Percentiles rank a stretch among this genome's conserved stretches.
phyloP scores from a whole-genome alignment of 2,888 invertebrate species.

The Octonoba sinensis region DNA sequence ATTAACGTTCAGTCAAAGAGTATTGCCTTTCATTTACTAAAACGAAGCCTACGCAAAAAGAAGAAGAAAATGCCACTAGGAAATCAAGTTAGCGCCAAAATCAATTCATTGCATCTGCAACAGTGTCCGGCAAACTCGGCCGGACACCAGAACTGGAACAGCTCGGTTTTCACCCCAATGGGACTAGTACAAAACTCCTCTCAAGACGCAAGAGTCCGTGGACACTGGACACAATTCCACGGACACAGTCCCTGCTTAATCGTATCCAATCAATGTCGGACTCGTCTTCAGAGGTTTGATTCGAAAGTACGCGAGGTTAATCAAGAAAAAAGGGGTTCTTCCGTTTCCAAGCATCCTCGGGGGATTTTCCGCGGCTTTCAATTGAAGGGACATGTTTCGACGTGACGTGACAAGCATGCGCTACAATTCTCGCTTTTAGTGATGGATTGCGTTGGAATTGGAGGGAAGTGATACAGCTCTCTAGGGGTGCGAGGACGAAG shows the following conservation, averaged over 20 bases:
- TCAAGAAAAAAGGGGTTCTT: too few species aligned
- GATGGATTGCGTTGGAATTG: conserved; percentile 44
- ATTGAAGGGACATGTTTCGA: too few species aligned
- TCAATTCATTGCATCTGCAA: conserved; percentile 21
- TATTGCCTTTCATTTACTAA: too few species aligned
- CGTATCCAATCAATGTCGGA: conserved; percentile 48
- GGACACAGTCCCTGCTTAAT: conserved; percentile 22
- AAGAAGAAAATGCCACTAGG: neutral
- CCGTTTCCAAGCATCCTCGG: too few species aligned
- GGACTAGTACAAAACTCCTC: too few species aligned
- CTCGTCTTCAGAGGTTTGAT: too few species aligned
- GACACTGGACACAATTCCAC: conserved; percentile 41
- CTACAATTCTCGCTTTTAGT: conserved; percentile 12
- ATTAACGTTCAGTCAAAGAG: too few species aligned
- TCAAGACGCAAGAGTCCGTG: neutral
- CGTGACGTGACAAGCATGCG: neutral
- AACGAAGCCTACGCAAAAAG: too few species aligned
- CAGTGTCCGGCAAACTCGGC: conserved; percentile 3
- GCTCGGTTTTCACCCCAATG: too few species aligned
- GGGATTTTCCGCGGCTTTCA: too few species aligned
- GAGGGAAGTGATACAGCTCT: conserved; percentile 33
- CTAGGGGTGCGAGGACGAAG: neutral
- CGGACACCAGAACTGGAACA: too few species aligned
- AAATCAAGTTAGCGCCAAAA: conserved; percentile 39
- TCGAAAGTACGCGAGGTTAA: too few species aligned